phyloP scores from a whole-genome alignment of 2,888 invertebrate genomes.

The Erynnis tages region DNA sequence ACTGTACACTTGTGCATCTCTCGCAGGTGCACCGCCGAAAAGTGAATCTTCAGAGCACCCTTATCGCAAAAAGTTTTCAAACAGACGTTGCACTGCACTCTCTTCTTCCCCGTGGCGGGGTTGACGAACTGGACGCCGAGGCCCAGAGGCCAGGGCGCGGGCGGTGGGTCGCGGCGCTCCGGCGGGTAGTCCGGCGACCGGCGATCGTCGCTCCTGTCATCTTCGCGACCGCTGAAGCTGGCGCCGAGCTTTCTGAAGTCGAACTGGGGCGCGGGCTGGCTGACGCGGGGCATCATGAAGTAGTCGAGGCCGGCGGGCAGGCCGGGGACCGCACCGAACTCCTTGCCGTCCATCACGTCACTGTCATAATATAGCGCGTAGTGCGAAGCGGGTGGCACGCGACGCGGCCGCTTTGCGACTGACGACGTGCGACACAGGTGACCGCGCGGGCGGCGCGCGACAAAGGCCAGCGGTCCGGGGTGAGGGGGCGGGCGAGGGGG shows the following conservation, averaged over 20 bases:
- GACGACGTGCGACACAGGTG: slow-evolving; percentile 82
- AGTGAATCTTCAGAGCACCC: slow-evolving; percentile 98
- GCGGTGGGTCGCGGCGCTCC: slow-evolving; percentile 67
- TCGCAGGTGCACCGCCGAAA: slow-evolving; percentile 97
- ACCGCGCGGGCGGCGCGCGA: slow-evolving; percentile 74
- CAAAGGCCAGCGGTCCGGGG: slow-evolving; percentile 73
- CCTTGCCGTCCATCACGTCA: slow-evolving; percentile 79
- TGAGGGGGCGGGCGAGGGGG: slow-evolving; percentile 55
- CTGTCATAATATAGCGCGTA: slow-evolving; percentile 68
- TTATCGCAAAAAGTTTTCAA: slow-evolving; percentile 99
- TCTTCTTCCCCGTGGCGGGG: slow-evolving; percentile 95
- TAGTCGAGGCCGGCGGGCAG: slow-evolving; percentile 76
- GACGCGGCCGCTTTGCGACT: slow-evolving; percentile 82
- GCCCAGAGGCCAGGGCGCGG: slow-evolving; percentile 89
- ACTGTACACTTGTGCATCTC: slow-evolving; percentile 99
- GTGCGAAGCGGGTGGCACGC: slow-evolving; percentile 78
- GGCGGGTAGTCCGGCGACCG: slow-evolving; percentile 65
- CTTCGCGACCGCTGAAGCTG: slow-evolving; percentile 81
- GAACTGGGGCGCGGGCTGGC: slow-evolving; percentile 93
- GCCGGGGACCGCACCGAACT: slow-evolving; percentile 75
- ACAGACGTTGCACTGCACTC: slow-evolving; percentile 98
- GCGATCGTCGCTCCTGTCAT: slow-evolving; percentile 64
- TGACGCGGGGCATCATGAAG: slow-evolving; percentile 83
- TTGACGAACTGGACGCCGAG: slow-evolving; percentile 93
- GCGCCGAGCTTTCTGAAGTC: slow-evolving; percentile 90